These are phyloP conservation scores for Coleophora deauratella DNA, from an alignment of 2,888 invertebrate species.

Conservation along the genomic window DNA sequence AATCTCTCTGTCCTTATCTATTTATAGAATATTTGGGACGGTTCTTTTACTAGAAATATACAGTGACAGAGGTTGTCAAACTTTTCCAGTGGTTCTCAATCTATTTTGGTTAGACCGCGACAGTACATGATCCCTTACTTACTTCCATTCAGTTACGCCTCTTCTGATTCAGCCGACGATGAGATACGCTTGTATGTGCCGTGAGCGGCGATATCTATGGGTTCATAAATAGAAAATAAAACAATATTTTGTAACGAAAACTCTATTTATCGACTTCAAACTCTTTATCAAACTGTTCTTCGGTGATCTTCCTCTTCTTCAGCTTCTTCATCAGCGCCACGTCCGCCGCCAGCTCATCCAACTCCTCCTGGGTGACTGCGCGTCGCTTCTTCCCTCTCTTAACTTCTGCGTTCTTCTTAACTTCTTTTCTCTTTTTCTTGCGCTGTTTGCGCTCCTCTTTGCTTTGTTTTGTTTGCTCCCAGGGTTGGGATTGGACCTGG, in stretches of 20 bases:
- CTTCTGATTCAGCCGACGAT: no score
- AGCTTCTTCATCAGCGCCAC: slow-evolving; percentile 88
- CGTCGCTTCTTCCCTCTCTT: slow-evolving; percentile 50
- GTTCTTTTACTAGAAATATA: no score
- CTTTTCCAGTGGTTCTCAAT: no score
- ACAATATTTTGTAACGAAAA: not conserved
- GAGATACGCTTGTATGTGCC: no score
- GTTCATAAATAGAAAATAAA: not conserved
- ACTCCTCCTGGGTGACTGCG: slow-evolving; percentile 79
- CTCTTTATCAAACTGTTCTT: slow-evolving; percentile 78
- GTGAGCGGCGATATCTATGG: no score
- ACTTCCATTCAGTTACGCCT: no score
- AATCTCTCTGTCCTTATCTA: no score
- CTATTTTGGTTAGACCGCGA: no score
- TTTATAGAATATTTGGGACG: no score
- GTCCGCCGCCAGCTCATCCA: slow-evolving; percentile 85
- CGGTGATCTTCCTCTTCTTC: slow-evolving; percentile 85
- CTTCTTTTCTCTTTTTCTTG: slow-evolving; percentile 76
- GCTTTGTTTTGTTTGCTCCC: slow-evolving; percentile 84
- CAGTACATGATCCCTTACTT: no score
- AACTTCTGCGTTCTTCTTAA: slow-evolving; percentile 64
- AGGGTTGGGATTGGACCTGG: slow-evolving; percentile 78
- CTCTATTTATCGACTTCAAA: slow-evolving; percentile 64
- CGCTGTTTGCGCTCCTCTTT: slow-evolving; percentile 79
- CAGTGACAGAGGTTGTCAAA: no score